Base-by-base conservation (phyloP, 1,140 invertebrate species). In the Zelostemma sp. region DNA sequence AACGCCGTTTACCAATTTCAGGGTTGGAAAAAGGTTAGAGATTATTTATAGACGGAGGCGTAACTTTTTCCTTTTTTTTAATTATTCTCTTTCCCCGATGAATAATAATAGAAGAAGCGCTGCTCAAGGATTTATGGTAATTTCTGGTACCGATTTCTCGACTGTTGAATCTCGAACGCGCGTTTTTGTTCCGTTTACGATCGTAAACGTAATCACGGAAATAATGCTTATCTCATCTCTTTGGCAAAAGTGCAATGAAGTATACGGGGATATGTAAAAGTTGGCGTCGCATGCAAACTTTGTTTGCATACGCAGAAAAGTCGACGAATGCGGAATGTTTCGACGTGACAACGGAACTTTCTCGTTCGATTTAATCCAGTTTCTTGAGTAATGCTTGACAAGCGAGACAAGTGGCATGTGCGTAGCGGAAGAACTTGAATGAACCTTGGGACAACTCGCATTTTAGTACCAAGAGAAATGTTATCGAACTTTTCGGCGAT, bases 341-440 rank as follows among this genome's bases (percentile, higher is more conserved):
- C 48, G 28, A 59, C 58, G 73, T 76, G 75, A 77, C 80, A 82
- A 79, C 75, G 71, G 73, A 81, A 83, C 81, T 83, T 83, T 83
- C 81, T 82, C 80, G 77, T 72, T 81, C 65, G 40, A 72, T 68
- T 80, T 75, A 79, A 81, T 83, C 80, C 79, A 82, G 80, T 82
- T 83, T 82, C 78, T 80, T 79, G 76, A 82, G 79, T 83, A 80
- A 80, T 80, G 80, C 69, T 68, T 59, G 47, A 68, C 60, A 65
- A 68, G 56, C 51, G 58, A 28, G 63, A n/a, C n/a, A n/a, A n/a
- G n/a, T 64, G 51, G 60, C 53, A 54, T 43, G 18, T 8, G 50
- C 46, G n/a, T 60, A 47, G 58, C 48, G 51, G 64, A 55, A 72
- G 62, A 69, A 64, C 64, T 65, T 62, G 55, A 57, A 62, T 65